A percentile compares a stretch with the other conserved stretches of the same genome.
phyloP scores from a whole-genome alignment of 2,113 vertebrate genomes.

The Phodopus roborovskii region DNA sequence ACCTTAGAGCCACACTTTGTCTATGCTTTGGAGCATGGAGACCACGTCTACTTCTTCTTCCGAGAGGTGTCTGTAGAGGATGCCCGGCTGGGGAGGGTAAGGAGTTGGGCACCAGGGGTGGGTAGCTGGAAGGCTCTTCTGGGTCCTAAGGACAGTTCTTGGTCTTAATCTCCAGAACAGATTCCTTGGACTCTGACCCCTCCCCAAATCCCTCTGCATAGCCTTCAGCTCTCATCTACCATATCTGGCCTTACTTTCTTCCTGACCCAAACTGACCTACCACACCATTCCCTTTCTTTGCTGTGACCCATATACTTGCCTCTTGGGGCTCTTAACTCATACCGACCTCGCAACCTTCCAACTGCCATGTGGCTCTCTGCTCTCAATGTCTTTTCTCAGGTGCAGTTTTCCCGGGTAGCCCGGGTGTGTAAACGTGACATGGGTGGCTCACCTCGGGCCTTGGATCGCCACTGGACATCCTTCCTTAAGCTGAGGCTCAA shows the following conservation, averaged over 20 bases:
- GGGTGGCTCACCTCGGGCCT: conserved; percentile 94
- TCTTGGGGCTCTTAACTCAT: background rate
- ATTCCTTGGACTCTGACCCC: background rate
- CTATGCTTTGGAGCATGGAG: conserved; percentile 93
- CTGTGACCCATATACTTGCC: background rate
- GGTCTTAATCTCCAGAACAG: background rate
- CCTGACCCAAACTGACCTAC: background rate
- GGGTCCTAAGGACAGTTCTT: background rate
- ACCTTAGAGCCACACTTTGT: conserved; percentile 94
- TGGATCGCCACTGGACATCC: conserved; percentile 97
- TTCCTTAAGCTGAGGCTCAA: conserved; percentile 97
- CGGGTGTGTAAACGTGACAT: conserved; percentile 96
- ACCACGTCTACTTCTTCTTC: conserved; percentile 97
- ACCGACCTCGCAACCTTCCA: accelerated
- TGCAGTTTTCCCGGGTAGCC: conserved; percentile 95
- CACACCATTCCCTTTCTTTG: background rate
- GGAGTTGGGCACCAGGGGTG: conserved; percentile 49
- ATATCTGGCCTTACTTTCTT: background rate
- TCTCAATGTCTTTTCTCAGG: conserved; percentile 82
- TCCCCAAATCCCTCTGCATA: background rate
- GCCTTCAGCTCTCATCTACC: background rate
- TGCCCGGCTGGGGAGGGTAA: conserved; percentile 94
- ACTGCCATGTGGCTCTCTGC: background rate
- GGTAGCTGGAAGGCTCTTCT: background rate
- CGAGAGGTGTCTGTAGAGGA: conserved; percentile 97